phyloP scores from a whole-genome alignment of 2,113 vertebrate species.

The Cathartes aura region DNA sequence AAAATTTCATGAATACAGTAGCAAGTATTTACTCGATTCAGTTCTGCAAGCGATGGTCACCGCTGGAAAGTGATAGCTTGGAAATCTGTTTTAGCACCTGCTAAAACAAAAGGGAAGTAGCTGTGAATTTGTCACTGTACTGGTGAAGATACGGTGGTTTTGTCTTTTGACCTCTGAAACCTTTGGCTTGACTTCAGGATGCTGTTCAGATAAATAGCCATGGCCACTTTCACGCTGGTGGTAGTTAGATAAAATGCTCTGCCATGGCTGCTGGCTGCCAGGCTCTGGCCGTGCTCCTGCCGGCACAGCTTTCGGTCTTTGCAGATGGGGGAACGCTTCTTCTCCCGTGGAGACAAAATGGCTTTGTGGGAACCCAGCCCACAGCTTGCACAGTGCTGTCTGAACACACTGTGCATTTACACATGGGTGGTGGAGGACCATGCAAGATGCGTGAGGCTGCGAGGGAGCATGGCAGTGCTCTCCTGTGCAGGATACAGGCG shows the following conservation, averaged over 20 bases:
- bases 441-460: neutral
- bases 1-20: neutral
- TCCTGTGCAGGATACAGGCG: fast-evolving
- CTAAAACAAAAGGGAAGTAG: neutral
- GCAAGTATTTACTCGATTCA: fast-evolving
- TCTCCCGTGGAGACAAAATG: neutral
- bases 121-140: neutral
- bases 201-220: neutral
- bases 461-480: neutral
- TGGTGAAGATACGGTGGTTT: neutral
- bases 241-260: neutral
- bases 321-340: neutral
- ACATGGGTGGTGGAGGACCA: neutral
- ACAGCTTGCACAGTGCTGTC: fast-evolving
- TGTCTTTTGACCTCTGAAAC: neutral
- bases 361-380: neutral
- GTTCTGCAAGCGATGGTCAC: neutral
- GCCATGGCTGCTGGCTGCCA: neutral
- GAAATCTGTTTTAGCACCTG: neutral
- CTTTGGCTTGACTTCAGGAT: neutral
- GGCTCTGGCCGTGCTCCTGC: neutral
- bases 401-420: neutral
- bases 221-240: fast-evolving
- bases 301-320: neutral
- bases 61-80: fast-evolving